phyloP scores from a whole-genome alignment of 2,113 vertebrate genomes.

The Sapayoa aenigma region DNA sequence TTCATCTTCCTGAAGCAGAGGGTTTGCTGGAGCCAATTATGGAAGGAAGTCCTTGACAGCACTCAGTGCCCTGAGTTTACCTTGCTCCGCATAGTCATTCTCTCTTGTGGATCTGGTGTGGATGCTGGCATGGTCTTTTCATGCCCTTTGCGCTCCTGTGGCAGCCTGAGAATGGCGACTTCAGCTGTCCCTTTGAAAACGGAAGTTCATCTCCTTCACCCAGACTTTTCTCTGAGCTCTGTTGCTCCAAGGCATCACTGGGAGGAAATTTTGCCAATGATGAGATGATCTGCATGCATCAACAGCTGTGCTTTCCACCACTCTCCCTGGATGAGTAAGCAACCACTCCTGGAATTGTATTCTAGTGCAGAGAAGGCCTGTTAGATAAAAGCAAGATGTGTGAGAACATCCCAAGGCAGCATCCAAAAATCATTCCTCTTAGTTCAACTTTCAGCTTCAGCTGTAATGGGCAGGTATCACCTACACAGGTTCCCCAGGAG shows the following conservation, averaged over 20 bases:
- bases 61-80: background rate
- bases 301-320: rapidly evolving
- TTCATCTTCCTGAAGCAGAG: background rate
- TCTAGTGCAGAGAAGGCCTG: background rate
- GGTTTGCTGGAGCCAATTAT: background rate
- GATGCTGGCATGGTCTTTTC: background rate
- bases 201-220: background rate
- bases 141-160: background rate
- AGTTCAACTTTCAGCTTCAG: background rate
- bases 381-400: background rate
- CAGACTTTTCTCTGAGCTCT: background rate
- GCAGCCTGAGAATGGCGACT: background rate
- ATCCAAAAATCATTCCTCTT: background rate
- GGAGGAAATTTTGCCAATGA: background rate
- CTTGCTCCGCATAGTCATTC: rapidly evolving
- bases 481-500: background rate
- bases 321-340: background rate
- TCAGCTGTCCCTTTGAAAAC: background rate
- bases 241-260: background rate
- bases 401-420: background rate
- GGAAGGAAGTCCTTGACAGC: background rate
- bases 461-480: background rate
- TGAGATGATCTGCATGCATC: background rate
- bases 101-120: background rate
- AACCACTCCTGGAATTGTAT: background rate